A percentile compares a stretch with the other conserved stretches of the same genome.
phyloP scores from a whole-genome alignment of 2,113 vertebrate species.

The Nesospiza acunhae region DNA sequence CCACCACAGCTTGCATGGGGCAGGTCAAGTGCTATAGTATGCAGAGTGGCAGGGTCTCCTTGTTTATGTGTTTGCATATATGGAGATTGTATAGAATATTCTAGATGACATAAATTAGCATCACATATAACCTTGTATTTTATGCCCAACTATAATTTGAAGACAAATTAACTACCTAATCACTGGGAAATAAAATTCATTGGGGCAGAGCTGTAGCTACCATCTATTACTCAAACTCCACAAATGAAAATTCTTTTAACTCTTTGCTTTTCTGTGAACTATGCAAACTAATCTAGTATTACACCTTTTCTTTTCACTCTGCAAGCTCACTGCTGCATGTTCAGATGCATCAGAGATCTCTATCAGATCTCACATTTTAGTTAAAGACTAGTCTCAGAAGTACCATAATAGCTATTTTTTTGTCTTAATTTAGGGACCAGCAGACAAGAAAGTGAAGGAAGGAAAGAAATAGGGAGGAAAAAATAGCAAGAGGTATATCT shows the following conservation, averaged over 20 bases:
- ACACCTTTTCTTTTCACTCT: neutral
- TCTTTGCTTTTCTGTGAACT: neutral
- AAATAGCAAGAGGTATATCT: neutral
- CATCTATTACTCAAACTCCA: neutral
- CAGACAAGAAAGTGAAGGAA: neutral
- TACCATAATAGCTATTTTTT: neutral
- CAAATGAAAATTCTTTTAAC: neutral
- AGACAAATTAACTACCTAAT: neutral
- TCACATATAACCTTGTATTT: neutral
- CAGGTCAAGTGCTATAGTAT: fast-evolving
- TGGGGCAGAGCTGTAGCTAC: neutral
- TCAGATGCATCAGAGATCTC: neutral
- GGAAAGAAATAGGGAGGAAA: neutral
- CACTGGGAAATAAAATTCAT: neutral
- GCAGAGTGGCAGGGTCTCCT: neutral
- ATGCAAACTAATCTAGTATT: neutral
- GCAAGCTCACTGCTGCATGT: neutral
- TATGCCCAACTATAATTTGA: neutral
- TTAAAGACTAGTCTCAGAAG: neutral
- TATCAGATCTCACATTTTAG: neutral
- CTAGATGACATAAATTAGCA: neutral
- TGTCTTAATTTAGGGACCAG: neutral
- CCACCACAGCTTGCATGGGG: neutral
- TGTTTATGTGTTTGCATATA: neutral
- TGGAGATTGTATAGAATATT: neutral